A percentile compares a stretch with the other conserved stretches of the same genome.
Evolutionary conservation across 2,113 vertebrate genomes (phyloP).

Genomic region (Butorides virescens): DNA sequence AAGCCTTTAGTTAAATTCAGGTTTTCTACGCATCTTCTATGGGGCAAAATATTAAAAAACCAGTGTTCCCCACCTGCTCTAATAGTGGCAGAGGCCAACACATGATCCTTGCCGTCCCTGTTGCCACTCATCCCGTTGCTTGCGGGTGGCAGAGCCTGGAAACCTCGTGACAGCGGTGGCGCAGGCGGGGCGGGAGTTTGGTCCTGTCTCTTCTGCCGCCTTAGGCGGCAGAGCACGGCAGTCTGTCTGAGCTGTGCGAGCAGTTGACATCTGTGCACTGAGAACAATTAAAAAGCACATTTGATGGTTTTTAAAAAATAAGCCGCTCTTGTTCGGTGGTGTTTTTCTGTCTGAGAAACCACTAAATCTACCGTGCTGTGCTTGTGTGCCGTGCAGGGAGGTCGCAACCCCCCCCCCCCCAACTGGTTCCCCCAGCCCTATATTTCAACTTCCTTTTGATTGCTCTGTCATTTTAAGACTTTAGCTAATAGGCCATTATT

Average conservation of each 20-base stretch:
- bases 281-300: not conserved
- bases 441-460: constrained; percentile 67
- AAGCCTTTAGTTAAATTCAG: not conserved
- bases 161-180: not conserved
- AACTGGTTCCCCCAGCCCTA: not conserved
- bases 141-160: not conserved
- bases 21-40: not conserved
- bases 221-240: not conserved
- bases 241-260: not conserved
- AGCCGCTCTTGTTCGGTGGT: not conserved
- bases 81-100: not conserved
- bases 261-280: not conserved
- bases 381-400: not conserved
- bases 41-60: not conserved
- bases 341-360: not conserved
- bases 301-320: not conserved
- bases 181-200: not conserved
- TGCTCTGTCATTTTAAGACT: constrained; percentile 49
- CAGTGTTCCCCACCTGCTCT: not conserved
- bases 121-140: not conserved
- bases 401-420: not conserved
- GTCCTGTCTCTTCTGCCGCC: not conserved
- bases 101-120: not conserved
- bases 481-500: constrained; percentile 64
- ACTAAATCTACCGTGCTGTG: not conserved